Conservation (phyloP, 2,113 vertebrate species). For the Pituophis catenifer region DNA sequence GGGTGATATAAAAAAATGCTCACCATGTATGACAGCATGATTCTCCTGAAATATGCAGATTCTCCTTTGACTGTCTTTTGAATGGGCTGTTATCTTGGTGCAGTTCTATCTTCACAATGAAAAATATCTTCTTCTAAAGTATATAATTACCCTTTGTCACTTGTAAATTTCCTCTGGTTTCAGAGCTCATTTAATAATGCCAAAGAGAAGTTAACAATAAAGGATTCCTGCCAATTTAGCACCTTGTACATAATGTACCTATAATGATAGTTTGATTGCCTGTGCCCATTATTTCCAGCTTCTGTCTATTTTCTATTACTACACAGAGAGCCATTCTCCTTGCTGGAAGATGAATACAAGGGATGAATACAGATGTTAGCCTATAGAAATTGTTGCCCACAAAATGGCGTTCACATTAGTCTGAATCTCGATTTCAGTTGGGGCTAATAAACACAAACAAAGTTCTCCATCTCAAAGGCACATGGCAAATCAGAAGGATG, state of each 20-base stretch:
- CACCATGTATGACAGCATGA: not conserved
- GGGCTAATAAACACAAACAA: constrained; percentile 21
- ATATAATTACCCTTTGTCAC: constrained; percentile 77
- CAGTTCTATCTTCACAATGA: constrained; percentile 64
- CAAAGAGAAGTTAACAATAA: constrained; percentile 77
- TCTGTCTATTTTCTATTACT: constrained; percentile 66
- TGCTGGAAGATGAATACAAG: constrained; percentile 47
- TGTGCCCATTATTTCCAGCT: constrained; percentile 71
- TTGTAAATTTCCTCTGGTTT: constrained; percentile 72
- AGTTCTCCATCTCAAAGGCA: not conserved
- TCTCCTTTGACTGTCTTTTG: constrained; percentile 43
- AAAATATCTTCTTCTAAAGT: constrained; percentile 70
- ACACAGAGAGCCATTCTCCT: constrained; percentile 48
- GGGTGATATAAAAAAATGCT: not conserved
- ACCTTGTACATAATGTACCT: constrained; percentile 72
- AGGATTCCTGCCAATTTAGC: constrained; percentile 72
- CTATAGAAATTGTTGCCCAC: constrained; percentile 40
- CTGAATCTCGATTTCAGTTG: not conserved
- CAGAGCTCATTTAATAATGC: constrained; percentile 75
- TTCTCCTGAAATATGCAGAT: constrained; percentile 45
- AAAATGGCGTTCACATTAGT: constrained; percentile 2
- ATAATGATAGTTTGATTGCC: constrained; percentile 76
- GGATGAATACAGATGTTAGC: constrained; percentile 54
- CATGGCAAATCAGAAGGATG: not conserved
- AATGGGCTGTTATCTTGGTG: constrained; percentile 58